Percentiles rank a stretch among this genome's conserved stretches.
Evolutionary conservation across 2,797 vertebrate genomes (phyloP).

Genomic region (Lepus oiostolus): DNA sequence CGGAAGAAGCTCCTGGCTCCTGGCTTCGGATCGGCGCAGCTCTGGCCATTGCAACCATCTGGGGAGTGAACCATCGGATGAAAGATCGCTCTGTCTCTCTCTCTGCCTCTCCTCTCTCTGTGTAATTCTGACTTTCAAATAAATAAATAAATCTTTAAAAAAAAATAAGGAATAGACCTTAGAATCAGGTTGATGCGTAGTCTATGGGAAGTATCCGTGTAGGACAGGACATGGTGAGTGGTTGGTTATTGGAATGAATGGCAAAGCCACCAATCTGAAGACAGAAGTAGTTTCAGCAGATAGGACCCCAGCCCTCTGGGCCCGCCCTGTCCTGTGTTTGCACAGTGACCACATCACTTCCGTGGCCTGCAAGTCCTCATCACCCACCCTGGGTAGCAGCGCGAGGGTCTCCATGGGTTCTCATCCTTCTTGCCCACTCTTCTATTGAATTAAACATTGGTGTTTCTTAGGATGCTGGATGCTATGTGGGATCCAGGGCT

Average conservation of each 20-base stretch:
- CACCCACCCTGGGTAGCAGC: neutral
- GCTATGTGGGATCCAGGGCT: neutral
- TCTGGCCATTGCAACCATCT: too few species aligned
- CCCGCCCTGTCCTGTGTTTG: neutral
- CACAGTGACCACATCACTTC: neutral
- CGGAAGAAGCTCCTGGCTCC: too few species aligned
- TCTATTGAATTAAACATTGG: neutral
- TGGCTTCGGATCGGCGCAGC: too few species aligned
- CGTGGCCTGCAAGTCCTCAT: neutral
- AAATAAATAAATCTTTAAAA: too few species aligned
- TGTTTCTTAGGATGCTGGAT: neutral
- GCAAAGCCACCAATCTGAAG: neutral
- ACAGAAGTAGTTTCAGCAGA: neutral
- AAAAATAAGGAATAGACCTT: neutral
- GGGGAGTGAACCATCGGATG: too few species aligned
- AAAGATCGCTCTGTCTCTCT: too few species aligned
- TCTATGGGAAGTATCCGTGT: neutral
- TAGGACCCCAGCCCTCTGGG: neutral
- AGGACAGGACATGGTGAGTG: neutral
- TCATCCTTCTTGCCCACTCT: neutral
- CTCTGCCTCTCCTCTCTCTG: too few species aligned
- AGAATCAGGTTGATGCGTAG: neutral
- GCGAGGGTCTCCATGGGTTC: neutral
- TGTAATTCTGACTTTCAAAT: too few species aligned
- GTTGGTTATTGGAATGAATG: neutral